Base-by-base conservation (phyloP, 1,140 invertebrate genomes). In the Ceratoteleas bidentatus region DNA sequence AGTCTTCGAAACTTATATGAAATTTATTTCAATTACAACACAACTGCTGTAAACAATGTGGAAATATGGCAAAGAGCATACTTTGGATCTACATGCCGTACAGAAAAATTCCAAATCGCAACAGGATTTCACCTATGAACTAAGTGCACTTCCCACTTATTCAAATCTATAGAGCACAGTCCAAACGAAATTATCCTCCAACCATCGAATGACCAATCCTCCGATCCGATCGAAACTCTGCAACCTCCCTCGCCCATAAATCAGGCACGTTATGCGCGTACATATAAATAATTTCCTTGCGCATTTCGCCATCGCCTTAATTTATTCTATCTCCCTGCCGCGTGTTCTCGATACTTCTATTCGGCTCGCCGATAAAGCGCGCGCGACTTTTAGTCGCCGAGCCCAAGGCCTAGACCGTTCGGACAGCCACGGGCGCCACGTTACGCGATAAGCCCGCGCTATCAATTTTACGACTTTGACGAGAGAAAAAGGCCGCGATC, bases 401-500 rank as follows among this genome's bases (percentile, higher is more conserved):
- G n/a, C 11, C 52, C 49, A 52, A 72, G 61, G 61, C 53, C 61
- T 66, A 70, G 66, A 78, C 70, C 60, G 66, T 70, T 65, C 32
- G 49, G 75, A 78, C 75, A 78, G 65, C 72, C 72, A 78, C 65
- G 66, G 64, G 14, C 66, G 64, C 36, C 66, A 70, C 53, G 75
- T 78, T 78, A 62, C 32, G 54, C 57, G 75, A 72, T 78, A 78
- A 78, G 66, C 45, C 36, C 11, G 0, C 38, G 47, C 52, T 78
- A 72, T 78, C 64, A 81, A 69, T 72, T 79, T 79, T 79, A 79
- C 62, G 68, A 79, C 60, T 60, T 36, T 60, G 60, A 60, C 50
- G 75, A 69, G 57, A 62, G 60, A 78, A 78, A 76, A 70, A 68
- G 9, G 64, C 43, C 56, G 50, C n/a, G 58, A n/a, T n/a, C n/a